Evolutionary conservation across 2,113 vertebrate genomes (phyloP).

Genomic region (Erinaceus europaeus): DNA sequence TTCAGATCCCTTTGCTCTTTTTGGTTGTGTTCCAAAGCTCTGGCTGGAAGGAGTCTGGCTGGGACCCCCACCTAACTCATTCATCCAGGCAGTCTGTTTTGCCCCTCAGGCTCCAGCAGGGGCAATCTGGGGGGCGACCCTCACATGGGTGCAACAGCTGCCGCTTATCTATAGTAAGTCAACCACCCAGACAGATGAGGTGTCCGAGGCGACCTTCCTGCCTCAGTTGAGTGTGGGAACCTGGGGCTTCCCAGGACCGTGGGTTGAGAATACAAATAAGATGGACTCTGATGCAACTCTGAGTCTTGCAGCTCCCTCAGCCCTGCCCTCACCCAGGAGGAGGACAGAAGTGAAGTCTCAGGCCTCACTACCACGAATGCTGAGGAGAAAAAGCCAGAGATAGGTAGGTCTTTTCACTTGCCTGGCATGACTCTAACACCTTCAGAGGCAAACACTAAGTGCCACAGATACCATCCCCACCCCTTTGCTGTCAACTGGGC

Average conservation of each 20-base stretch:
- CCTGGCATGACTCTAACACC: neutral
- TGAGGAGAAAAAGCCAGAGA: no score
- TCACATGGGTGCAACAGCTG: constrained; percentile 50
- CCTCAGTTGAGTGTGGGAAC: constrained; percentile 78
- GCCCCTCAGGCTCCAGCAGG: neutral
- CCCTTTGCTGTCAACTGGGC: neutral
- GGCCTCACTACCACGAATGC: accelerated
- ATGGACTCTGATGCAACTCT: neutral
- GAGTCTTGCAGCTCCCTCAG: neutral
- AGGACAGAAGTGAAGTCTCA: no score
- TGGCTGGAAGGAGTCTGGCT: neutral
- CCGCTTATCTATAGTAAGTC: constrained; percentile 64
- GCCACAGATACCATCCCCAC: neutral
- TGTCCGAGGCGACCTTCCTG: constrained; percentile 75
- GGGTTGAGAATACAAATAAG: constrained; percentile 67
- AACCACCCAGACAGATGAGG: constrained; percentile 67
- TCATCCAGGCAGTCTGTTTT: neutral
- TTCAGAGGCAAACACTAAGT: neutral
- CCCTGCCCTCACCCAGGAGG: neutral
- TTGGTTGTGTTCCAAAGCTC: neutral
- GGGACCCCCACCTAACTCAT: no score
- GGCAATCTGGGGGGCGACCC: constrained; percentile 27
- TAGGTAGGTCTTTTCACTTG: neutral
- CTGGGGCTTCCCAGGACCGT: constrained; percentile 67
- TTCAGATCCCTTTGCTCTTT: neutral